A percentile compares a stretch with the other conserved stretches of the same genome.
These are phyloP conservation scores for Antennarius striatus DNA, from an alignment of 2,113 vertebrate genomes.

Conservation along the genomic window DNA sequence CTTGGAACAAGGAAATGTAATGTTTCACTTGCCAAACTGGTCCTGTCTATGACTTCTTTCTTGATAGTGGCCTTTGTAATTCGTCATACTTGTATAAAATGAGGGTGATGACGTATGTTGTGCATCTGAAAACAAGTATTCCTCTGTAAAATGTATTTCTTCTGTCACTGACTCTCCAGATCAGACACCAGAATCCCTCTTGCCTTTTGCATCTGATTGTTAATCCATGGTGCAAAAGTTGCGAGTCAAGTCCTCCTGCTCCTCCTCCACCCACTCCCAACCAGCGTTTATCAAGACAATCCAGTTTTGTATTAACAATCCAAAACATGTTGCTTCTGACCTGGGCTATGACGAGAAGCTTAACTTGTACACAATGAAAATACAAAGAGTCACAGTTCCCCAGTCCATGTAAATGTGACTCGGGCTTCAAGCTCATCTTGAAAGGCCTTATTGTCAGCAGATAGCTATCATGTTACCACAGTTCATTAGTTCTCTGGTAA, in stretches of 20 bases:
- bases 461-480: slow-evolving; percentile 54
- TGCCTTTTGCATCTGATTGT: slow-evolving; percentile 25
- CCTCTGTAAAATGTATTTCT: slow-evolving; percentile 1
- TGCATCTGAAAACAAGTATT: not conserved
- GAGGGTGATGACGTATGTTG: slow-evolving; percentile 4
- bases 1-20: slow-evolving; percentile 40
- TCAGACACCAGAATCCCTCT: slow-evolving; percentile 17
- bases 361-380: slow-evolving; percentile 34
- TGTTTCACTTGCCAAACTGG: not conserved
- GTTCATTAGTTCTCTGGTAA: no score
- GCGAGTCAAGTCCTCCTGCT: slow-evolving; percentile 46
- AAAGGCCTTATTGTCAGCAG: slow-evolving; percentile 69
- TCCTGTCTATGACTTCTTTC: no score
- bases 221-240: slow-evolving; percentile 49
- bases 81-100: no score
- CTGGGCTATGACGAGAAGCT: slow-evolving; percentile 33
- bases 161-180: slow-evolving; percentile 9
- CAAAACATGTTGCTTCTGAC: slow-evolving; percentile 35
- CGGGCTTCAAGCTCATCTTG: slow-evolving; percentile 55
- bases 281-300: slow-evolving; percentile 24
- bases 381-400: slow-evolving; percentile 74
- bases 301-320: slow-evolving; percentile 41
- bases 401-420: slow-evolving; percentile 72
- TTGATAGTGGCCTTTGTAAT: no score
- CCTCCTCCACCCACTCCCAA: slow-evolving; percentile 49